Base-by-base conservation (phyloP, 2,797 vertebrate species). In the Dendrocincla tyrannina region DNA sequence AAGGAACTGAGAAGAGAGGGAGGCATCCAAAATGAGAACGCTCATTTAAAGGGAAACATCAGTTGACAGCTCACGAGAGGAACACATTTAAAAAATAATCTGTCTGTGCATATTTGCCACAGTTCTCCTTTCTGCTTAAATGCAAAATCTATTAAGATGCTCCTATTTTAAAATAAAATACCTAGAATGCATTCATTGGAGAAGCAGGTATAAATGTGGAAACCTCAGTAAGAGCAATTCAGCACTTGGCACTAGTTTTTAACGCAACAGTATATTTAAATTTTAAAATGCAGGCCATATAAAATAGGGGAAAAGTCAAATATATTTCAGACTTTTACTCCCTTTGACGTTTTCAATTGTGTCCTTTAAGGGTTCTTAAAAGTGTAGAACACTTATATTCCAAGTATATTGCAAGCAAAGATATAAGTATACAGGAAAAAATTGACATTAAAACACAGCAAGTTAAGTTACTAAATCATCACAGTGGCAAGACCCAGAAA, bases 11-110 rank as follows among this genome's bases (percentile, higher is more conserved):
- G 47, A 82, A 37, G 66, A 76, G 93, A 75, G 20, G 7, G 5
- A 63, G 25, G 35, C 23, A 56, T 76, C 87, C 46, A 91, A 96
- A 85, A 92, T 58, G 53, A 98, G 82, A 97, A 92, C 95, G 52
- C 24, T 68, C 91, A 56, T 80, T 91, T 56, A 73, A 73, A 95
- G 44, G 64, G 46, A 89, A 88, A 59, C 9, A 83, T 52, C 37
- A 49, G 23, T 9, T 77, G 73, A 50, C 56, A 78, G 84, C 50
- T 88, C 17, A 78, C 22, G 49, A 89, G 46, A 66, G 33, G 9
- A 83, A 44, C 23, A 10, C 4, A 47, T 67, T 59, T 94, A 47
- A 77, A 83, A 35, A 87, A 49, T 70, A 64, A 80, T 47, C 24
- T 85, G 22, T 44, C 41, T 76, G 13, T 56, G 35, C 9, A 3